Evolutionary conservation across 2,797 vertebrate genomes (phyloP).

Genomic region (Lepilemur septentrionalis): DNA sequence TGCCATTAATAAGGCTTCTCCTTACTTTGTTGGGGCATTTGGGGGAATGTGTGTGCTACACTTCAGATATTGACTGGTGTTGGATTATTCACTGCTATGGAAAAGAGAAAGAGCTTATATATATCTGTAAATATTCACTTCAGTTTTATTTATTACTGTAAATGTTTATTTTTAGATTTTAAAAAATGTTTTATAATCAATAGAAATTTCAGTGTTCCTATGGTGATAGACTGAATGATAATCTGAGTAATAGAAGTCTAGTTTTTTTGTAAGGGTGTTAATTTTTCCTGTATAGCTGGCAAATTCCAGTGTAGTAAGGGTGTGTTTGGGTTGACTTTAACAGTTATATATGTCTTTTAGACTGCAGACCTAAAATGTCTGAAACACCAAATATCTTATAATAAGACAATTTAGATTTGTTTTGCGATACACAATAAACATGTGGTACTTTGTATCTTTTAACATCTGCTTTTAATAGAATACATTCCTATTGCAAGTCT

Average conservation of each 20-base stretch:
- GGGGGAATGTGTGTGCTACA: not conserved
- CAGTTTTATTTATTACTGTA: not conserved
- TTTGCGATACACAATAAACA: constrained; percentile 44
- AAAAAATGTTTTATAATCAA: not conserved
- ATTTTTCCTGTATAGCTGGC: not conserved
- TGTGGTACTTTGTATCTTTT: constrained; percentile 65
- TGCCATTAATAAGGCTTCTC: constrained; percentile 49
- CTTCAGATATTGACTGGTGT: constrained; percentile 23
- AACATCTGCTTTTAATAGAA: constrained; percentile 78
- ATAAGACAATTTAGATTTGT: constrained; percentile 54
- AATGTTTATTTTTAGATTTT: not conserved
- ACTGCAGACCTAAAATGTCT: constrained; percentile 14
- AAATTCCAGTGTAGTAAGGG: not conserved
- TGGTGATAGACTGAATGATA: not conserved
- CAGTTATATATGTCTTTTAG: not conserved
- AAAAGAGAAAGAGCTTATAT: constrained; percentile 44
- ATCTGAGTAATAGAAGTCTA: not conserved
- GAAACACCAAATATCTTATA: constrained; percentile 49
- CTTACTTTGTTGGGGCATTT: not conserved
- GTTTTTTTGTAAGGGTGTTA: not conserved
- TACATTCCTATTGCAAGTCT: constrained; percentile 67
- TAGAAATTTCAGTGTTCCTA: not conserved
- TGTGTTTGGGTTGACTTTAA: constrained; percentile 28
- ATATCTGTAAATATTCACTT: not conserved
- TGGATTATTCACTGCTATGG: constrained; percentile 30